Evolutionary conservation across 2,888 invertebrate genomes (phyloP).

Genomic region (Acronicta leporina): DNA sequence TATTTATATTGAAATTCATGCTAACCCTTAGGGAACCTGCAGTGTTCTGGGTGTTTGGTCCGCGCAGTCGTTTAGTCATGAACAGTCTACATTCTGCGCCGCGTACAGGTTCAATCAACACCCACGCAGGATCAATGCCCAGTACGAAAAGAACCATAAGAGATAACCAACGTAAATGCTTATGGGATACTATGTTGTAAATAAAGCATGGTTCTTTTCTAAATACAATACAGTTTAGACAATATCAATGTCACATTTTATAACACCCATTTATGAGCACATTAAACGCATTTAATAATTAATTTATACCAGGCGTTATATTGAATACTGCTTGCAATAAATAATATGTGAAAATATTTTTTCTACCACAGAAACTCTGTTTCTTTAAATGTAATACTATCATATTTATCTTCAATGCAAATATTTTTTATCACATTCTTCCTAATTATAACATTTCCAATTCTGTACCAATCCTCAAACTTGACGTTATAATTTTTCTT

Average conservation of each 20-base stretch:
- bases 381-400: constrained; percentile 4
- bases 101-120: neutral
- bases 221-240: constrained; percentile 11
- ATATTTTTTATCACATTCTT: neutral
- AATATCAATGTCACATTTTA: constrained; percentile 14
- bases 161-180: constrained; percentile 12
- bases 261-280: constrained; percentile 35
- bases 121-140: no score
- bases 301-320: constrained; percentile 32
- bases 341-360: constrained; percentile 3
- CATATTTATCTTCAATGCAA: no score
- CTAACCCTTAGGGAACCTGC: neutral
- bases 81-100: no score
- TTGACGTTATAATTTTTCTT: no score
- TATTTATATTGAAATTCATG: constrained; percentile 53
- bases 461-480: no score
- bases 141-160: neutral
- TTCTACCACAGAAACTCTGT: constrained; percentile 10
- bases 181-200: constrained; percentile 12
- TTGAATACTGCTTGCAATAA: constrained; percentile 13
- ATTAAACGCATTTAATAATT: constrained; percentile 49
- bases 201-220: constrained; percentile 2
- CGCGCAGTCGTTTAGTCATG: neutral
- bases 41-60: neutral
- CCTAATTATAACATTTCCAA: no score